Evolutionary conservation across 2,888 invertebrate species (phyloP), one percentile per base, ranked within the genome.

Genomic region (Acanthoscelides obtectus): DNA sequence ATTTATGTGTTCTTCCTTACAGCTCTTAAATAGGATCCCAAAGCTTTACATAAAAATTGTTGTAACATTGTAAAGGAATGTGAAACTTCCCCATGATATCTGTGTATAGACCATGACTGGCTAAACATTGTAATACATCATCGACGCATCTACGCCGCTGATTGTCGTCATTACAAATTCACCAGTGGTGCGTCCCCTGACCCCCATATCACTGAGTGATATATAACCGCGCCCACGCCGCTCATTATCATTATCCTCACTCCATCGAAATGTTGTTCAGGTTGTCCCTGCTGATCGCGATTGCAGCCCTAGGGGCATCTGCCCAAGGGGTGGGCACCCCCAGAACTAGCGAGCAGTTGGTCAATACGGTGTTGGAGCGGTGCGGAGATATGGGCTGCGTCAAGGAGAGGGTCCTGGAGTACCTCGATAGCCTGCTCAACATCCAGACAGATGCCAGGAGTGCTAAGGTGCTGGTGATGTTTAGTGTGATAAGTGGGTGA

Each of bases 331-430:
- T 67, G 6, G 63, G 64, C 71, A 75, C 74, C 73, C 77, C 78
- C 67, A 75, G 75, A 70, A 77, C 88, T 76, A 90, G 92, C 84
- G 92, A 92, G 79, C 90, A 92, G 83, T 86, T 94, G 68, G 88
- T 94, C 78, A 88, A 91, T 72, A 88, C 90, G 81, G 91, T 92
- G 80, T 87, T 94, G 79, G 90, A 91, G 86, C 91, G 91, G 83
- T 94, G 95, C 87, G 89, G 90, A 6, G 91, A 93, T 84, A 89
- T 90, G 83, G 87, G 88, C 68, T 94, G 94, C 81, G 88, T 94
- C 78, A 94, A 94, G 86, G 89, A 90, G 84, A 92, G 93, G 86
- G 92, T 94, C 80, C 87, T 95, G 27, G 89, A 88, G 71, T 94
- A 91, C 86, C 87, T 95, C 86, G 93, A 94, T 84, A 90, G 90